Conservation (phyloP, 2,888 invertebrate genomes). For the Agrilus biguttatus region DNA sequence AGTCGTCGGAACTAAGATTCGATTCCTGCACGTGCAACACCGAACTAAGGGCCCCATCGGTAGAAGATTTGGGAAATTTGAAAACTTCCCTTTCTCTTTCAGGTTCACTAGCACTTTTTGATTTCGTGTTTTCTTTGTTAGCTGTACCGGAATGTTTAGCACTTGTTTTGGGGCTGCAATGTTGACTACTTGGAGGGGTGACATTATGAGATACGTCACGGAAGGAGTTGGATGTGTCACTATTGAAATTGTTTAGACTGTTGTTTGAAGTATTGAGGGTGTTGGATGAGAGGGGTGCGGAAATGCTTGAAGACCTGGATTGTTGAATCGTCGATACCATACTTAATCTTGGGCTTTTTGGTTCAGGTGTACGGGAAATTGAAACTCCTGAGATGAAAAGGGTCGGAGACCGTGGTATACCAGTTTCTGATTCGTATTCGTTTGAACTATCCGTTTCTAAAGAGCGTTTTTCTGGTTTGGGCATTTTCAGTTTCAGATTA, state of each 20-base stretch:
- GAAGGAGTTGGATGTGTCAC: slow-evolving; percentile 26
- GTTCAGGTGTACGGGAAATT: slow-evolving; percentile 39
- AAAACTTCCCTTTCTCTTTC: slow-evolving; percentile 37
- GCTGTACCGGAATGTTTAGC: slow-evolving; percentile 13
- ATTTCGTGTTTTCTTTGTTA: slow-evolving; percentile 25
- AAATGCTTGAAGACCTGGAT: slow-evolving; percentile 36
- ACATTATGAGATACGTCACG: slow-evolving; percentile 27
- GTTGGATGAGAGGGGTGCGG: slow-evolving; percentile 30
- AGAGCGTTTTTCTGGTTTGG: slow-evolving; percentile 19
- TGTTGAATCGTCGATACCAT: slow-evolving; percentile 29
- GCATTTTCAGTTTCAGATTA: slow-evolving; percentile 27
- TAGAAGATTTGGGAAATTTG: slow-evolving; percentile 40
- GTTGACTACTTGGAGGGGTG: slow-evolving; percentile 19
- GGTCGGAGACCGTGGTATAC: slow-evolving; percentile 40
- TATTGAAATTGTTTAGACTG: slow-evolving; percentile 26
- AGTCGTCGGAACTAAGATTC: slow-evolving; percentile 40
- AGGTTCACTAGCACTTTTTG: slow-evolving; percentile 37
- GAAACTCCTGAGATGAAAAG: slow-evolving; percentile 42
- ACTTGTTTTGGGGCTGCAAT: slow-evolving; percentile 20
- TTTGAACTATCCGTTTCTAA: slow-evolving; percentile 37
- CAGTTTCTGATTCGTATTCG: slow-evolving; percentile 42
- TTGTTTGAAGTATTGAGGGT: slow-evolving; percentile 28
- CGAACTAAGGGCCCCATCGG: slow-evolving; percentile 41
- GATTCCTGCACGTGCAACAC: slow-evolving; percentile 41
- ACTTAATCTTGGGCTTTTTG: slow-evolving; percentile 24